Percentiles rank a stretch among this genome's conserved stretches.
Evolutionary conservation across 2,797 vertebrate genomes (phyloP).

Genomic region (Erpetoichthys calabaricus): DNA sequence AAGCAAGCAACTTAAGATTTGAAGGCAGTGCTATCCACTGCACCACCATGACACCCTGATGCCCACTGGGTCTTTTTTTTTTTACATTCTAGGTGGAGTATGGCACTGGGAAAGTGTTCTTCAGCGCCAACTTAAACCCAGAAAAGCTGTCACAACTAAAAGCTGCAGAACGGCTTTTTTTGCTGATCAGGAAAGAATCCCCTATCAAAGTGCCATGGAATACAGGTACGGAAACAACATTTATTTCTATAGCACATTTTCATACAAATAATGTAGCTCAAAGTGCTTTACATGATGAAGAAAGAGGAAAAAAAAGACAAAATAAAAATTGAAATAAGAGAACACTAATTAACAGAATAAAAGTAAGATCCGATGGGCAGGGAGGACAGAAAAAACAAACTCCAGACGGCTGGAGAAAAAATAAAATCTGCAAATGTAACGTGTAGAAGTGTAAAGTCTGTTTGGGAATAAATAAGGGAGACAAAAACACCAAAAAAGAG

Average conservation of each 20-base stretch:
- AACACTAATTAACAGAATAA: background rate
- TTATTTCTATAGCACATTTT: background rate
- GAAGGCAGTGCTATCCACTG: too few relatives aligned
- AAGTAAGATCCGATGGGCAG: too few relatives aligned
- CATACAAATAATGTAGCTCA: too few relatives aligned
- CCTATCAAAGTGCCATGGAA: conserved; percentile 31
- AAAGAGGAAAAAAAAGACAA: background rate
- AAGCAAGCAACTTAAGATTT: background rate
- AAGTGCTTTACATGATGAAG: too few relatives aligned
- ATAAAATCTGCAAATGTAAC: too few relatives aligned
- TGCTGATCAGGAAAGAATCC: conserved; percentile 52
- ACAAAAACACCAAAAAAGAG: too few relatives aligned
- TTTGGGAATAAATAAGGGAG: too few relatives aligned
- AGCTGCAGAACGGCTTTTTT: conserved; percentile 72
- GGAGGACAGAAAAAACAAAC: too few relatives aligned
- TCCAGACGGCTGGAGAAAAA: too few relatives aligned
- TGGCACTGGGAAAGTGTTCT: conserved; percentile 75
- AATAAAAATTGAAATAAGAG: conserved; percentile 25
- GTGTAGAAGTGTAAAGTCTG: too few relatives aligned
- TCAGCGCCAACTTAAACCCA: conserved; percentile 42
- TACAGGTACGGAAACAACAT: conserved; percentile 28
- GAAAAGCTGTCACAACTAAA: conserved; percentile 49
- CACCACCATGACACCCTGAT: too few relatives aligned
- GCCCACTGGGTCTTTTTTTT: background rate
- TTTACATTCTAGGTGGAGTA: conserved; percentile 53